These are phyloP conservation scores for Abscondita cerata DNA, from an alignment of 2,888 invertebrate species.

Conservation along the genomic window DNA sequence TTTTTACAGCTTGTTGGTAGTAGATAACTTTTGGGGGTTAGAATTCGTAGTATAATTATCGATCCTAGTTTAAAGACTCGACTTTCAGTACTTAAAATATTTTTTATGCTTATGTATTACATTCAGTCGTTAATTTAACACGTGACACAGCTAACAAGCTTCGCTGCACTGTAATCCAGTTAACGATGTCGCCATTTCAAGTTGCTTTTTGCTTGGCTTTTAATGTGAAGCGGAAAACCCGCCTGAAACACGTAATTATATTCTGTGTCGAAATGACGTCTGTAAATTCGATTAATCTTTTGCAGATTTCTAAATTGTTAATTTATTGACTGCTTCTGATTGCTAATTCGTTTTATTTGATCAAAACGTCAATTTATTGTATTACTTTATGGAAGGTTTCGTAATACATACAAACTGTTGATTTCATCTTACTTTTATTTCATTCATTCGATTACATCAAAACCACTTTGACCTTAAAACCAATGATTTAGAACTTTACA, in stretches of 20 bases:
- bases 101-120: constrained; percentile 20
- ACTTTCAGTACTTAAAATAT: neutral
- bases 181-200: constrained; percentile 30
- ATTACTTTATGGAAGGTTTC: too few species aligned
- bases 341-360: constrained; percentile 7
- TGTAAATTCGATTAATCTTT: constrained; percentile 17
- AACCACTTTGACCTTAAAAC: too few species aligned
- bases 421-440: too few species aligned
- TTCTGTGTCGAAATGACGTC: constrained; percentile 22
- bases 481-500: too few species aligned
- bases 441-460: neutral
- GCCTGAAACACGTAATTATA: constrained; percentile 26
- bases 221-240: constrained; percentile 20
- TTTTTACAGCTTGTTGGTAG: neutral
- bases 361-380: neutral
- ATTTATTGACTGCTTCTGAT: constrained; percentile 17
- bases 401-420: too few species aligned
- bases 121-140: constrained; percentile 29
- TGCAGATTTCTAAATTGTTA: constrained; percentile 17
- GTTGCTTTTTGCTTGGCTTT: constrained; percentile 28
- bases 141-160: constrained; percentile 29
- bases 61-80: neutral
- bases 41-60: neutral
- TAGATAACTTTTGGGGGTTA: neutral
- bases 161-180: constrained; percentile 27